Conservation (phyloP, 1,140 invertebrate genomes). For the Bombus difficillimus region DNA sequence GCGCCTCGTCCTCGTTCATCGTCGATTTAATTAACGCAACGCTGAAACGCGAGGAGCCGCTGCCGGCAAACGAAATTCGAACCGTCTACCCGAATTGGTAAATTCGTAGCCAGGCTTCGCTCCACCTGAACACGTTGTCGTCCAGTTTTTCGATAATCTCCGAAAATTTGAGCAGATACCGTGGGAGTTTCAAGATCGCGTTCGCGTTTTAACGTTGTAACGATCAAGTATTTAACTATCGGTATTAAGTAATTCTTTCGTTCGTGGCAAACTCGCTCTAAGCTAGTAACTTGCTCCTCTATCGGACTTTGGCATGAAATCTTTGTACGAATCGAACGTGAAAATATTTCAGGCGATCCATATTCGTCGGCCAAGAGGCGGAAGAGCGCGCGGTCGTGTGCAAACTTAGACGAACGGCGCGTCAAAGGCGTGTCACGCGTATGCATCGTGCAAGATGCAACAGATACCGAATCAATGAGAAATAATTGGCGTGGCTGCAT, state of each 20-base stretch:
- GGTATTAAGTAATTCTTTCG: neutral
- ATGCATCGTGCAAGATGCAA: neutral
- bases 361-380: too few relatives aligned
- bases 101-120: too few relatives aligned
- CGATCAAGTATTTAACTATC: too few relatives aligned
- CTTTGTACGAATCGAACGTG: neutral
- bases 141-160: neutral
- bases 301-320: neutral
- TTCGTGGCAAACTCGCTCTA: neutral
- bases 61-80: neutral
- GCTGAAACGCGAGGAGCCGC: neutral
- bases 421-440: neutral
- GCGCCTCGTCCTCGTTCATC: neutral
- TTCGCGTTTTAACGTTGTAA: neutral
- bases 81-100: neutral
- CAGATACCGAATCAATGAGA: constrained; percentile 3
- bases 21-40: constrained; percentile 7
- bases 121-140: neutral
- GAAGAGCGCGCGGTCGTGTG: too few relatives aligned
- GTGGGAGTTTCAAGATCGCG: neutral
- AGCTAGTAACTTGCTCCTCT: neutral
- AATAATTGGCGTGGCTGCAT: too few relatives aligned
- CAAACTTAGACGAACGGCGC: neutral
- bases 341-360: neutral
- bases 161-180: neutral